Base-by-base conservation (phyloP, 2,888 invertebrate genomes). In the Ormyrus thymus region DNA sequence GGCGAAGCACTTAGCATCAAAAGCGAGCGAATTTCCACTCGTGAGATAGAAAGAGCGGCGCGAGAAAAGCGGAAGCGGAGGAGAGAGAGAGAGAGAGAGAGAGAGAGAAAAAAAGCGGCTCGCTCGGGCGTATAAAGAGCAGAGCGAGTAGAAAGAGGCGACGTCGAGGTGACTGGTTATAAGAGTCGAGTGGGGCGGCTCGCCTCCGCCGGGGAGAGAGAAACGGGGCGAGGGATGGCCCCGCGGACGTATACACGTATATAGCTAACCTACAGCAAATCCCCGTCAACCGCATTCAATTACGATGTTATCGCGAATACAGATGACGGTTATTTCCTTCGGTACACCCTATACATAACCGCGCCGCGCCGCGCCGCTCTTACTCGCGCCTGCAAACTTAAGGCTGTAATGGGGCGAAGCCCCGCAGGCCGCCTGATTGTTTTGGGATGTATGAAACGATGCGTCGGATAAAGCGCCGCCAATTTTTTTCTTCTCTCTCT, bases 281-380 rank as follows among this genome's bases (percentile, higher is more conserved):
- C 88, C 90, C 89, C 89, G 89, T 90, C 89, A 89, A 89, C 90
- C 90, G 88, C 90, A 90, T 90, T 90, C 90, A 90, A 90, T 90
- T 89, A 90, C 90, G 90, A 90, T 90, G 89, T 89, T 90, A 90
- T 90, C 90, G 89, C 89, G 90, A 89, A 90, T 90, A 90, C 89
- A 89, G 90, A 90, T 90, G 90, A 90, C 90, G 89, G 90, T 89
- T 90, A 90, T 90, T 90, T 90, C 90, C 90, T 90, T 89, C 88
- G 89, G 89, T 89, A 90, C 89, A 90, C 89, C 90, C 90, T 89
- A 89, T 89, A 89, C 86, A 87, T 89, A 89, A 88, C 87, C 83
- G 74, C 85, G 79, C 73, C 83, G 82, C 84, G 7, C 6, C 50
- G 50, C 83, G 81, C 83, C 83, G 83, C 83, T 50, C 45, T 55